Evolutionary conservation across 2,797 vertebrate genomes (phyloP).

Genomic region (Poecilia gillii): DNA sequence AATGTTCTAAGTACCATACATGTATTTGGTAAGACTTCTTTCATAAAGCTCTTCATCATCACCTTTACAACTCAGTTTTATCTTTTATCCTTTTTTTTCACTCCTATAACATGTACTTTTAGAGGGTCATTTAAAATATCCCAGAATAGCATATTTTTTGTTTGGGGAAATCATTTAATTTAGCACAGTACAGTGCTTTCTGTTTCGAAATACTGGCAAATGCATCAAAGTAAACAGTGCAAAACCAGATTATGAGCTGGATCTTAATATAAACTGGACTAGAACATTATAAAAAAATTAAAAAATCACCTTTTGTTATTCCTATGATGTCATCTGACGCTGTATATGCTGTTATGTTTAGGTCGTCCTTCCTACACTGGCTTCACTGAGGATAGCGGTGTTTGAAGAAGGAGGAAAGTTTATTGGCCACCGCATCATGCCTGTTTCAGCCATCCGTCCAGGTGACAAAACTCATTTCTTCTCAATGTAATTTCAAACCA

Average conservation of each 20-base stretch:
- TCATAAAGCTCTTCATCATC: background rate
- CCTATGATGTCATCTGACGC: background rate
- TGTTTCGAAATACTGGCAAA: background rate
- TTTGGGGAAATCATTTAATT: background rate
- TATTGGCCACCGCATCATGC: constrained; percentile 95
- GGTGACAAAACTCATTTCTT: constrained; percentile 64
- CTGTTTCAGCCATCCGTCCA: constrained; percentile 95
- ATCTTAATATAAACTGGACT: background rate
- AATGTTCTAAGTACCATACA: background rate
- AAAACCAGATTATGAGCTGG: background rate
- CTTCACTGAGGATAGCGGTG: constrained; percentile 92
- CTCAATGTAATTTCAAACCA: background rate
- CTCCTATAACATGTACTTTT: background rate
- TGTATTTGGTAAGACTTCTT: background rate
- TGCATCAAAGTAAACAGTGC: background rate
- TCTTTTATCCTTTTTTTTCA: background rate
- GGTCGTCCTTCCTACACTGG: constrained; percentile 95
- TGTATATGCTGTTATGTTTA: constrained; percentile 45
- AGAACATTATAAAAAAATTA: too few species aligned
- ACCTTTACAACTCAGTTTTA: background rate
- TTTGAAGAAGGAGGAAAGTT: constrained; percentile 99
- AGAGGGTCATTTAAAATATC: background rate
- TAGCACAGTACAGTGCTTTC: background rate
- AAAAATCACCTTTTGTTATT: background rate
- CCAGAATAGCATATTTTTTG: background rate